phyloP scores from a whole-genome alignment of 2,888 invertebrate species.

The Sinotaia quadrata region DNA sequence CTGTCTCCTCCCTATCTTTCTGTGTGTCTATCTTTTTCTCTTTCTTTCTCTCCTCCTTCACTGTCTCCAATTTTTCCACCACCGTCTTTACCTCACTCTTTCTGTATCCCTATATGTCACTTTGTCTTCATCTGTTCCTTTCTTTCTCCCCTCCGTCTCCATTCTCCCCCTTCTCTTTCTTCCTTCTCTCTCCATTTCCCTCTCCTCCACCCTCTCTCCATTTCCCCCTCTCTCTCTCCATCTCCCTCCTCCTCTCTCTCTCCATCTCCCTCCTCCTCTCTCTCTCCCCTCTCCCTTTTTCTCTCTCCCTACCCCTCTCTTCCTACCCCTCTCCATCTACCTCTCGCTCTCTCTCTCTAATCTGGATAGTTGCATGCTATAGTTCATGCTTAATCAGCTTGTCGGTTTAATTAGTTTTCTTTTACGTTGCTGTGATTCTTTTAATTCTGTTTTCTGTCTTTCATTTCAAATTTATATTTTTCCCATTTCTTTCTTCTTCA shows the following conservation, averaged over 20 bases:
- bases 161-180: background rate
- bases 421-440: too few species aligned
- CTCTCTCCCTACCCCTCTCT: background rate
- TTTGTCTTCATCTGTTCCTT: background rate
- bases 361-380: background rate
- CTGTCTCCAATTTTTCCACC: background rate
- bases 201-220: background rate
- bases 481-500: constrained; percentile 2
- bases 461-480: background rate
- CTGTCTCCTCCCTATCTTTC: too few species aligned
- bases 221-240: background rate
- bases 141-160: background rate
- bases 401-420: too few species aligned
- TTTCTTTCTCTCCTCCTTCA: background rate
- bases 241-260: constrained; percentile 15
- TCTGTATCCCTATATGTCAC: background rate
- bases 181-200: background rate
- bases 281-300: background rate
- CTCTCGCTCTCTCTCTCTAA: constrained; percentile 17
- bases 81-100: background rate
- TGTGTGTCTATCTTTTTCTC: too few species aligned
- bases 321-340: background rate
- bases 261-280: background rate
- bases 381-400: too few species aligned
- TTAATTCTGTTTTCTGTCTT: background rate